A percentile compares a stretch with the other conserved stretches of the same genome.
phyloP scores from a whole-genome alignment of 64 coral and sea anemone genomes.

The Pachyseris speciosa region DNA sequence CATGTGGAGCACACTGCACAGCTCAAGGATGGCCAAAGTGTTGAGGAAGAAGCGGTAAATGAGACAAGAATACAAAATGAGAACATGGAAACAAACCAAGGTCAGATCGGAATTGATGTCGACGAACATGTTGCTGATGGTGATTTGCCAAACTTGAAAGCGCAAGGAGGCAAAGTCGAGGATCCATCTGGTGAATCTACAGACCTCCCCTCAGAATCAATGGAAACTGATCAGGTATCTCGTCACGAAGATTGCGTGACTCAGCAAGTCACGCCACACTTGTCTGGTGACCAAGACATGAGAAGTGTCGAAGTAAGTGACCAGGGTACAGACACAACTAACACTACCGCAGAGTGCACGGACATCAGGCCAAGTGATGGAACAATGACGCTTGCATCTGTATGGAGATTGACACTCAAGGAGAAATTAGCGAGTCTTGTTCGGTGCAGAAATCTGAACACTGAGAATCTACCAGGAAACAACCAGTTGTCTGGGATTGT shows the following conservation, averaged over 20 bases:
- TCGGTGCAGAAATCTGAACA: neutral
- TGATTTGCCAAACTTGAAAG: neutral
- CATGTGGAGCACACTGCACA: neutral
- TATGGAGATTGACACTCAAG: slow-evolving; percentile 25
- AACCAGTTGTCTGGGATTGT: neutral
- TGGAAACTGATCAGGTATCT: slow-evolving; percentile 26
- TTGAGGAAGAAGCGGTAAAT: neutral
- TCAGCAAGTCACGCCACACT: neutral
- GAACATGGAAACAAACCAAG: neutral
- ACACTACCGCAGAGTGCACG: neutral
- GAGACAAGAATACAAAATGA: neutral
- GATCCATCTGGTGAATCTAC: neutral
- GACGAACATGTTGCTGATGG: neutral
- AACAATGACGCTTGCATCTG: neutral
- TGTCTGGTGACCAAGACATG: neutral
- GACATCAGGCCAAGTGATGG: neutral
- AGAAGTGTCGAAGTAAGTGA: neutral
- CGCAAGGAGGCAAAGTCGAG: neutral
- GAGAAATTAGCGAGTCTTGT: neutral
- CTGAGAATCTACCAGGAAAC: neutral
- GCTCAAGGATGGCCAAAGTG: neutral
- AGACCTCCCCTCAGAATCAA: neutral
- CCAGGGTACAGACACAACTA: neutral
- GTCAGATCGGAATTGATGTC: neutral
- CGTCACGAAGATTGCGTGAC: neutral